Evolutionary conservation across 2,888 invertebrate species (phyloP).

Genomic region (Mythimna loreyi): DNA sequence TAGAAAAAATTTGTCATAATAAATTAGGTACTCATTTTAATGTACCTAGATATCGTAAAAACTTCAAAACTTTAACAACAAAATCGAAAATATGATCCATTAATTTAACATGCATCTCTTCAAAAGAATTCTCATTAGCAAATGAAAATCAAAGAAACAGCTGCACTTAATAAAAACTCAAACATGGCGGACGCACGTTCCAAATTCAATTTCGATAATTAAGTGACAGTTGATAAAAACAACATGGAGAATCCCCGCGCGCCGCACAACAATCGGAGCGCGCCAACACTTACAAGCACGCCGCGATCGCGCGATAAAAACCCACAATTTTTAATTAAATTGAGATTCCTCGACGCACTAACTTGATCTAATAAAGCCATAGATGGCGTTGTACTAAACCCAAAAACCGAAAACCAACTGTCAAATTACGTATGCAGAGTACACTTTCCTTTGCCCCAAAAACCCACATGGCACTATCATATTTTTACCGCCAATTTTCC

Average conservation of each 20-base stretch:
- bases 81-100: slow-evolving; percentile 27
- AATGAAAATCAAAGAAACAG: slow-evolving; percentile 70
- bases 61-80: slow-evolving; percentile 16
- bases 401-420: slow-evolving; percentile 26
- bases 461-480: slow-evolving; percentile 49
- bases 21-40: not conserved
- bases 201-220: slow-evolving; percentile 85
- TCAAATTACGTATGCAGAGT: slow-evolving; percentile 1
- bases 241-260: slow-evolving; percentile 72
- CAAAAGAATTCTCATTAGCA: slow-evolving; percentile 63
- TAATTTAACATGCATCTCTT: slow-evolving; percentile 9
- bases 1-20: not conserved
- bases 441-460: slow-evolving; percentile 40
- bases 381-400: slow-evolving; percentile 49
- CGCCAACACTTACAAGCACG: slow-evolving; percentile 84
- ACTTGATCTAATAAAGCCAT: slow-evolving; percentile 71
- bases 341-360: slow-evolving; percentile 82
- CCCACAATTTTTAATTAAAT: slow-evolving; percentile 88
- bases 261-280: slow-evolving; percentile 77
- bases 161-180: slow-evolving; percentile 64
- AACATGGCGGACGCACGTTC: slow-evolving; percentile 68
- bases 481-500: slow-evolving; percentile 32
- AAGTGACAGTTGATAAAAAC: slow-evolving; percentile 84
- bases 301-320: slow-evolving; percentile 83
- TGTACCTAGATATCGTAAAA: slow-evolving; percentile 1